Evolutionary conservation across 1,140 invertebrate species (phyloP).

Genomic region (Whitmania pigra): DNA sequence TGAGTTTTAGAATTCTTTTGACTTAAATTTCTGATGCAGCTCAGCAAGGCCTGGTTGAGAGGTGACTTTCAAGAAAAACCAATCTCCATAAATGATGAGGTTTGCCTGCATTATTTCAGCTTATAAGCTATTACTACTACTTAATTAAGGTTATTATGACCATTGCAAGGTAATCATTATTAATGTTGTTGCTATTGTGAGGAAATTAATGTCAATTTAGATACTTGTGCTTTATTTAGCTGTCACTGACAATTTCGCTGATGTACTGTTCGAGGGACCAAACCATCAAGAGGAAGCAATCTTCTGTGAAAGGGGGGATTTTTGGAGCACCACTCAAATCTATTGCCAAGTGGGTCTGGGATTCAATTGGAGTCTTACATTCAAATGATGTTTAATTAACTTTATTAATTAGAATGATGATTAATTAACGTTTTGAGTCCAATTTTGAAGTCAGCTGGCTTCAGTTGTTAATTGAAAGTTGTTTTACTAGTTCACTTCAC

Average conservation of each 20-base stretch:
- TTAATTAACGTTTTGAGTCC: too few species aligned
- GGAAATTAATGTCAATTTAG: not conserved
- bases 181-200: too few species aligned
- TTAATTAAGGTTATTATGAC: too few species aligned
- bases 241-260: slow-evolving; percentile 50
- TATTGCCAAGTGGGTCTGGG: slow-evolving; percentile 62
- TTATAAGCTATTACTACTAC: not conserved
- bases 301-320: slow-evolving; percentile 64
- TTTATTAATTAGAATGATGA: too few species aligned
- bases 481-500: too few species aligned
- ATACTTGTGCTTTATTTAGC: slow-evolving; percentile 10
- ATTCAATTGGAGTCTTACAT: not conserved
- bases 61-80: slow-evolving; percentile 48
- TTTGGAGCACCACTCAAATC: slow-evolving; percentile 75
- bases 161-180: too few species aligned
- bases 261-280: slow-evolving; percentile 67
- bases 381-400: too few species aligned
- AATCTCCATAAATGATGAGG: slow-evolving; percentile 46
- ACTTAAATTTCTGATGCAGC: slow-evolving; percentile 38
- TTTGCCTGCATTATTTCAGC: slow-evolving; percentile 22
- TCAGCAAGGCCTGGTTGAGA: slow-evolving; percentile 55
- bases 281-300: slow-evolving; percentile 60
- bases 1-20: too few species aligned
- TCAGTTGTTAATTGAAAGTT: too few species aligned
- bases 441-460: too few species aligned